Percentiles rank a stretch among this genome's conserved stretches.
Conservation (phyloP, 2,888 invertebrate genomes). For the Tetragnatha montana region DNA sequence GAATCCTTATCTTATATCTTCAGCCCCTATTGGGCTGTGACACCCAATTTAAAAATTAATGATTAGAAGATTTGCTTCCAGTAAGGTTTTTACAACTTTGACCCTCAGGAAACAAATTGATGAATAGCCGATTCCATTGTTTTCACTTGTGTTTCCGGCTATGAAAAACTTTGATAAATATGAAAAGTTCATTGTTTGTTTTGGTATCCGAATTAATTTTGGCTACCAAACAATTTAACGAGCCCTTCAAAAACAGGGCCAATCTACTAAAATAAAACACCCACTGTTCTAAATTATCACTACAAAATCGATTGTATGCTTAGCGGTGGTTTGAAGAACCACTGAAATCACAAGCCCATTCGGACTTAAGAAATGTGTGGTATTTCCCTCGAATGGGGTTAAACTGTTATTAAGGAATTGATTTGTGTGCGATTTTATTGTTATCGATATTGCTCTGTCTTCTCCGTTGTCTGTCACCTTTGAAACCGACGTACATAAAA, state of each 20-base stretch:
- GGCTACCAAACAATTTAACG: not conserved
- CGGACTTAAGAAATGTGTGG: not conserved
- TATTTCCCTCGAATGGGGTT: constrained; percentile 11
- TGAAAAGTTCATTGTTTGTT: not conserved
- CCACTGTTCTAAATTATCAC: not conserved
- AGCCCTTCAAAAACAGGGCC: not conserved
- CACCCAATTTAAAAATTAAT: too few relatives aligned
- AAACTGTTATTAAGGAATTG: constrained; percentile 16
- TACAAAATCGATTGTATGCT: not conserved
- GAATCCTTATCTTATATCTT: too few relatives aligned
- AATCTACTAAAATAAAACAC: not conserved
- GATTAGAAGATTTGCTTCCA: too few relatives aligned
- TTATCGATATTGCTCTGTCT: not conserved
- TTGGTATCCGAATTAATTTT: not conserved
- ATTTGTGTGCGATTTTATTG: constrained; percentile 13
- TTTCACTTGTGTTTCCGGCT: not conserved
- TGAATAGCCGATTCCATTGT: not conserved
- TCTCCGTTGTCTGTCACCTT: constrained; percentile 3
- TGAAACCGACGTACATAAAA: constrained; percentile 14
- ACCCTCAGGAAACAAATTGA: not conserved
- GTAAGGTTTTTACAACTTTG: too few relatives aligned
- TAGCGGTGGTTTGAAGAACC: not conserved
- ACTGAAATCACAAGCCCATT: constrained; percentile 10
- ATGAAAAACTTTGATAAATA: not conserved
- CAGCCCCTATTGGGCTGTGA: too few relatives aligned